Evolutionary conservation across 2,888 invertebrate species (phyloP), one percentile per base, ranked within the genome.

Genomic region (Falcaria lacertinaria): DNA sequence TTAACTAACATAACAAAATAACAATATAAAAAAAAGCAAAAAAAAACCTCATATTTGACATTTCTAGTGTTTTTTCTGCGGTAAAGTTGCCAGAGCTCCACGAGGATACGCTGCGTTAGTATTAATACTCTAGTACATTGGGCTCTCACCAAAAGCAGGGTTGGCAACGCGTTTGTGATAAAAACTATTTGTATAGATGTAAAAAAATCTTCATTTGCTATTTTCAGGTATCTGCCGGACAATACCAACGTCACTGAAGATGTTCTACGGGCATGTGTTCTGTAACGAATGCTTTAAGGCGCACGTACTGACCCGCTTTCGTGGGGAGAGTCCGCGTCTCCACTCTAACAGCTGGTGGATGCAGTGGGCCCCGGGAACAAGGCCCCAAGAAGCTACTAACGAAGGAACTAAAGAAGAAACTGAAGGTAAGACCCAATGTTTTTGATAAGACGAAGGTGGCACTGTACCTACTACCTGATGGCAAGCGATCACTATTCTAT

Each of bases 191-290:
- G n/a, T n/a, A n/a, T n/a, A n/a, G n/a, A n/a, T n/a, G n/a, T n/a
- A n/a, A n/a, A n/a, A n/a, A n/a, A n/a, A n/a, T n/a, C n/a, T n/a
- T 19, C 3, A 19, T 19, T 19, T 6, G 19, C 6, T 8, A 25
- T 25, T 51, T 41, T 4, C 52, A 88, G 88, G 87, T 48, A 69
- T 86, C 19, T 88, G 88, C 53, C 74, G 81, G 41, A 74, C 69
- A 1, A 77, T 87, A 17, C 88, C 88, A 0, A 64, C 67, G 2
- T 71, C 79, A 0, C 47, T 88, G 37, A 87, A 86, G 52, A 83
- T 86, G 83, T 88, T 87, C 53, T 85, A 86, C 46, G 88, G 88
- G 1, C 88, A 88, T 41, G 83, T 88, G n/a, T 88, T 87, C 52
- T 88, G 88, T 52, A 67, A 64, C 1, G 80, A 85, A 6, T 88